phyloP scores from a whole-genome alignment of 2,113 vertebrate genomes.

The Thymallus thymallus region DNA sequence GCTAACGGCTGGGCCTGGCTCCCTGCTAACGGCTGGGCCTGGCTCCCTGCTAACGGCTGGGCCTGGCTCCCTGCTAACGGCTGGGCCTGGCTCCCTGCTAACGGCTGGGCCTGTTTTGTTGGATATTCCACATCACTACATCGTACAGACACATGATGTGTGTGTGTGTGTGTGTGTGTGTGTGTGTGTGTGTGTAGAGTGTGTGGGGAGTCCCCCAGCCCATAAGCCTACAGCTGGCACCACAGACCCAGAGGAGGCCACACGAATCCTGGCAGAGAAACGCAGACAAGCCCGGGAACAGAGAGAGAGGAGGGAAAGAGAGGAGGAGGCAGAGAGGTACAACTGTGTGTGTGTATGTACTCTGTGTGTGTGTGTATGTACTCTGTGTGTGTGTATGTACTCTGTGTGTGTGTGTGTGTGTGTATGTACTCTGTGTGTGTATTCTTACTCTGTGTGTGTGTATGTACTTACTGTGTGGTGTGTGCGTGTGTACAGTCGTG shows the following conservation, averaged over 20 bases:
- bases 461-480: background rate
- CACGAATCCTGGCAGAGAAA: conserved; percentile 88
- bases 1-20: too few relatives aligned
- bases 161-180: background rate
- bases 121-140: background rate
- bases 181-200: conserved; percentile 36
- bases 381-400: conserved; percentile 26
- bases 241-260: conserved; percentile 90
- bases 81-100: too few relatives aligned
- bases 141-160: background rate
- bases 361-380: background rate
- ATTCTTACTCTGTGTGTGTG: background rate
- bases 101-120: too few relatives aligned
- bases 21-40: too few relatives aligned
- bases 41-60: too few relatives aligned
- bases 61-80: too few relatives aligned
- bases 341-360: conserved; percentile 21
- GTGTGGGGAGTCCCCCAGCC: conserved; percentile 49
- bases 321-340: conserved; percentile 84
- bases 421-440: background rate
- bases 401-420: background rate
- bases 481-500: too few relatives aligned
- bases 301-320: conserved; percentile 82
- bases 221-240: conserved; percentile 84
- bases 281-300: conserved; percentile 90